Base-by-base conservation (phyloP, 2,888 invertebrate species). In the Cremastinae sp. region DNA sequence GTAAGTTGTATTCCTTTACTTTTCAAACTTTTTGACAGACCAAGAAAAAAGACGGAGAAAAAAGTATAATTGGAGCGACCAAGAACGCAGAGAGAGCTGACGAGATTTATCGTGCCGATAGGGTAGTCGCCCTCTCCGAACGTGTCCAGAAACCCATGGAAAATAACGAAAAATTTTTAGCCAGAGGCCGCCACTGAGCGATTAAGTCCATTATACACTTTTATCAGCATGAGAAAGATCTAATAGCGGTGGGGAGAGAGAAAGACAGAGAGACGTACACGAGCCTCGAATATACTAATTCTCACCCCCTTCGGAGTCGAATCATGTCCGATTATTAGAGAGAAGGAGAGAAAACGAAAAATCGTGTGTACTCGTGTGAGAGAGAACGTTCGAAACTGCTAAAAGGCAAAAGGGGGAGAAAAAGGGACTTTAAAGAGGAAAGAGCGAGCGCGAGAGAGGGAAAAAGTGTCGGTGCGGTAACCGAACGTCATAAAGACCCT, bases 171-270 rank as follows among this genome's bases (percentile, higher is more conserved):
- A 89, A 88, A 28, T 28, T 28, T 86, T 87, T 85, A 84, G 83
- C 78, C 83, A 80, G 72, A 75, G 83, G 84, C 85, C 84, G 80
- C 84, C n/a, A 83, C 85, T 85, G 83, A 87, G 82, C 88, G 88
- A 89, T 89, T 89, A 89, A 87, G 87, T 85, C 87, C 86, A 88
- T 89, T 89, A 89, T 88, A 86, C 84, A 86, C 81, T 84, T 83
- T 88, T 89, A 89, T 89, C 89, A 88, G 88, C 87, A 85, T 89
- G 89, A 87, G 89, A 89, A 88, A 89, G 88, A 89, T 89, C 89
- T 89, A 87, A 86, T 87, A 85, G 79, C 78, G 74, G 79, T 78
- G 74, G 80, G 74, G 73, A 62, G 55, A 64, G 66, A 37, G 8
- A 59, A 16, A n/a, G 8, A 2, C 5, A 81, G 80, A 65, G 79